Conservation (phyloP, 2,888 invertebrate genomes). For the Microctonus aethiopoides region DNA sequence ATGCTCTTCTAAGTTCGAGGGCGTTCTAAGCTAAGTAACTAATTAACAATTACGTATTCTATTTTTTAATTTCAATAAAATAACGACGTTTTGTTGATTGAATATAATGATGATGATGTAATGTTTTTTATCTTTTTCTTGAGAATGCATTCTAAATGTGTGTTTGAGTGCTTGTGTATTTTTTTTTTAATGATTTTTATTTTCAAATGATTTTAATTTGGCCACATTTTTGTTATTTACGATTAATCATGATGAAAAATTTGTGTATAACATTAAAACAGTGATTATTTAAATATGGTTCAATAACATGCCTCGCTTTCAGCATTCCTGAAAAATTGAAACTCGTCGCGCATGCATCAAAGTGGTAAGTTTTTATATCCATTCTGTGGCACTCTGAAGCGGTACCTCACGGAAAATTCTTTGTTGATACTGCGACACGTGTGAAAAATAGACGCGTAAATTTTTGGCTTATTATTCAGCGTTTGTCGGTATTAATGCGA, state of each 20-base stretch:
- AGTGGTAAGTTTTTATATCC: constrained; percentile 41
- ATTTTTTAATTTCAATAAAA: neutral
- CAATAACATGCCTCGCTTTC: constrained; percentile 45
- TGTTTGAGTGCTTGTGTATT: neutral
- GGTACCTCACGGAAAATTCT: constrained; percentile 45
- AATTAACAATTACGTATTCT: neutral
- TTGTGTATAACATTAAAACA: constrained; percentile 44
- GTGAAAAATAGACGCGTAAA: constrained; percentile 16
- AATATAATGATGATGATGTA: neutral
- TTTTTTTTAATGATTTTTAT: neutral
- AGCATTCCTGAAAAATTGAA: constrained; percentile 44
- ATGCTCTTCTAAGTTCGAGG: constrained; percentile 7
- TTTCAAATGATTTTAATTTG: neutral
- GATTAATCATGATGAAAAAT: neutral
- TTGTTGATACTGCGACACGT: constrained; percentile 41
- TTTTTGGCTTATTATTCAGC: neutral
- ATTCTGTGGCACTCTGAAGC: constrained; percentile 44
- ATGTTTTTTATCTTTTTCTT: neutral
- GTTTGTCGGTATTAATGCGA: neutral
- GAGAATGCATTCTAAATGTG: neutral
- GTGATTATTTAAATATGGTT: constrained; percentile 38
- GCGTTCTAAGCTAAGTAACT: constrained; percentile 33
- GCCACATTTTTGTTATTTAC: neutral
- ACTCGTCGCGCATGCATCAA: constrained; percentile 46
- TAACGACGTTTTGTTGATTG: neutral